Percentiles rank a stretch among this genome's conserved stretches.
Evolutionary conservation across 2,888 invertebrate species (phyloP).

Genomic region (Hypena proboscidalis): DNA sequence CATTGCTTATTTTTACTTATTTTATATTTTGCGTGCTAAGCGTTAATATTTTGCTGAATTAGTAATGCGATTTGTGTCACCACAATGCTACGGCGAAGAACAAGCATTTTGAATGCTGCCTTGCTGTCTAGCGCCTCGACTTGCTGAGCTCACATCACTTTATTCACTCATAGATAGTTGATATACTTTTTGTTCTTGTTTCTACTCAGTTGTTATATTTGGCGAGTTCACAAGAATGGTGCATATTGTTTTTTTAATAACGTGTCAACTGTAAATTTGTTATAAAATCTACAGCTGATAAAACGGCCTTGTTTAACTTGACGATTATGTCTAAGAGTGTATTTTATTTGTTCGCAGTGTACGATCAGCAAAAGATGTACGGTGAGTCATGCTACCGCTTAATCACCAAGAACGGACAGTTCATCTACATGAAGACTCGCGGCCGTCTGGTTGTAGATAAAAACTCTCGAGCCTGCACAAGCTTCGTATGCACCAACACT

Average conservation of each 20-base stretch:
- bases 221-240: no score
- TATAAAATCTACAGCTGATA: no score
- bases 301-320: not conserved
- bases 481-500: conserved; percentile 94
- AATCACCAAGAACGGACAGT: conserved; percentile 90
- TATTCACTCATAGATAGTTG: no score
- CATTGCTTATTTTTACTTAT: not conserved
- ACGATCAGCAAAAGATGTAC: conserved; percentile 89
- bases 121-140: not conserved
- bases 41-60: not conserved
- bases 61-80: not conserved
- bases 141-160: no score
- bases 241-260: no score
- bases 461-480: conserved; percentile 89
- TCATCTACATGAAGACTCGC: conserved; percentile 92
- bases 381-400: conserved; percentile 94
- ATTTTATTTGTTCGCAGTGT: conserved; percentile 82
- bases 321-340: not conserved
- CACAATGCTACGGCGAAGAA: conserved; percentile 1
- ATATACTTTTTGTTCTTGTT: no score
- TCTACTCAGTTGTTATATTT: no score
- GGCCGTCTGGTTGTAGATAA: conserved; percentile 92
- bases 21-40: not conserved
- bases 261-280: no score
- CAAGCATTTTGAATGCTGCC: not conserved